Percentiles rank a stretch among this genome's conserved stretches.
These are phyloP conservation scores for Taxidea taxus DNA, from an alignment of 2,113 vertebrate species.

Conservation along the genomic window DNA sequence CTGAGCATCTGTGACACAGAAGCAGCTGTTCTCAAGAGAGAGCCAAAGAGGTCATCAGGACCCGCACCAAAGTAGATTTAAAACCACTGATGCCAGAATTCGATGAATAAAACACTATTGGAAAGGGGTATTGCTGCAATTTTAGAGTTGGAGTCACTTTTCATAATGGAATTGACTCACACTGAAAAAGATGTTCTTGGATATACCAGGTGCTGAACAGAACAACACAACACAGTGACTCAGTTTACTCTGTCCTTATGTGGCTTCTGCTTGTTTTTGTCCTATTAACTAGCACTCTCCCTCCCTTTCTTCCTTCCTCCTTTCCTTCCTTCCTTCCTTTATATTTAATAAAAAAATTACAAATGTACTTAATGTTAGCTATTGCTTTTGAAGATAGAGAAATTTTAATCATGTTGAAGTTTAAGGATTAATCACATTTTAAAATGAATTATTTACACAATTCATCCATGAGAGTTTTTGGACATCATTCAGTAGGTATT, in stretches of 20 bases:
- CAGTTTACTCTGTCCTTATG: not conserved
- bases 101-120: not conserved
- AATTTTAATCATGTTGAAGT: not conserved
- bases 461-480: not conserved
- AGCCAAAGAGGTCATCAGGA: not conserved
- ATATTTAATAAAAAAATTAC: not conserved
- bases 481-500: not conserved
- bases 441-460: not conserved
- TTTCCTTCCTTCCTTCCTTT: not conserved
- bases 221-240: not conserved
- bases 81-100: not conserved
- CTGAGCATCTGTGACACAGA: not conserved
- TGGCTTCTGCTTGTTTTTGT: not conserved
- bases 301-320: not conserved
- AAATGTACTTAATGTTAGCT: not conserved
- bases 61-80: not conserved
- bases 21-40: not conserved
- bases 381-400: not conserved
- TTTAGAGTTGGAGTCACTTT: not conserved
- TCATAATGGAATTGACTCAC: not conserved
- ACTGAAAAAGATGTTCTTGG: not conserved
- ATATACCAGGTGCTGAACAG: not conserved
- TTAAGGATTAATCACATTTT: not conserved
- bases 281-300: not conserved
- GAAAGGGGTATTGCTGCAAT: not conserved